Evolutionary conservation across 2,888 invertebrate genomes (phyloP).

Genomic region (Rhagonycha fulva): DNA sequence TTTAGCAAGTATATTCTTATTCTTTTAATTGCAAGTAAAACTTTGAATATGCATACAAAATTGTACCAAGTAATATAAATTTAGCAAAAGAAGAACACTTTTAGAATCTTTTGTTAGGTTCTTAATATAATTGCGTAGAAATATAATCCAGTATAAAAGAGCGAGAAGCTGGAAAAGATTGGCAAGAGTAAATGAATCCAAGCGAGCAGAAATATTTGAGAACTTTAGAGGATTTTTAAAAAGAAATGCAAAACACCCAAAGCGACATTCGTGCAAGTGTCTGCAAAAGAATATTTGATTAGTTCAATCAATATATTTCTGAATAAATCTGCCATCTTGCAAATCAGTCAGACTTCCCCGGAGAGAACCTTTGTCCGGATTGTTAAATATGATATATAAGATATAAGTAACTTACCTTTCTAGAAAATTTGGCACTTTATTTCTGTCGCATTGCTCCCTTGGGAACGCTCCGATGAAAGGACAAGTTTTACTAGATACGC

Average conservation of each 20-base stretch:
- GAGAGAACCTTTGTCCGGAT: constrained; percentile 34
- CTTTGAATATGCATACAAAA: constrained; percentile 3
- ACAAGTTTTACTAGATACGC: constrained; percentile 33
- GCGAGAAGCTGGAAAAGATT: constrained; percentile 41
- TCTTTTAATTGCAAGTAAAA: background rate
- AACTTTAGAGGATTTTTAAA: constrained; percentile 40
- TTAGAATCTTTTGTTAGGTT: constrained; percentile 32
- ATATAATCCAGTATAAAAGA: constrained; percentile 41
- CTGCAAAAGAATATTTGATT: constrained; percentile 40
- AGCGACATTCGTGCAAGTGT: constrained; percentile 34
- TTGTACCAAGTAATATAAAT: background rate
- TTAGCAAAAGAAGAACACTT: constrained; percentile 15
- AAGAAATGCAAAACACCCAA: constrained; percentile 38
- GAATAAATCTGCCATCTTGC: constrained; percentile 31
- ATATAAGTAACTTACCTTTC: constrained; percentile 36
- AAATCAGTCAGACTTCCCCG: constrained; percentile 27
- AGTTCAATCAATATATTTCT: constrained; percentile 43
- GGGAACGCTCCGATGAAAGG: constrained; percentile 31
- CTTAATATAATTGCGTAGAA: constrained; percentile 39
- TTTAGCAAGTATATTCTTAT: background rate
- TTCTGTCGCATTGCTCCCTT: constrained; percentile 38
- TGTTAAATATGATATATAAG: constrained; percentile 38
- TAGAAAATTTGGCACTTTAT: constrained; percentile 37
- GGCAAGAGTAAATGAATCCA: constrained; percentile 41
- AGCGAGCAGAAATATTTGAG: constrained; percentile 40